Base-by-base conservation (phyloP, 2,888 invertebrate species). In the Ectropis crepuscularia region DNA sequence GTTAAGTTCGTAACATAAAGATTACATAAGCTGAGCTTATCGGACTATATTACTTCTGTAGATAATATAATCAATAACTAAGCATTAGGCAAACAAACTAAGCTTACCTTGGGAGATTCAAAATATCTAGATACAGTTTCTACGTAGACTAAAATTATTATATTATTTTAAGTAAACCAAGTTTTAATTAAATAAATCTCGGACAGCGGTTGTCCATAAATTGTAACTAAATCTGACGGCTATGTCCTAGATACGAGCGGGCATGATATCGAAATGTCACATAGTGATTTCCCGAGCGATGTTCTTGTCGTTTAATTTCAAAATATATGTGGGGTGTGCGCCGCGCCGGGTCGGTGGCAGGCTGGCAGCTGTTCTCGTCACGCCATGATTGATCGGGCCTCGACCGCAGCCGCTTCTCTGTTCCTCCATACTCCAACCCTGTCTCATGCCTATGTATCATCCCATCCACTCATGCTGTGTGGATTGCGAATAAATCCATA, bases 371-470 rank as follows among this genome's bases (percentile, higher is more conserved):
- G 80, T 63, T 70, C 64, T 68, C 72, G 78, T 71, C 76, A 72
- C 58, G 65, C 65, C 74, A 76, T 81, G 82, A 82, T 82, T 81
- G 81, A 82, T 82, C 75, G 76, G 73, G 67, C 65, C 67, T 71
- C 72, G 65, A 70, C 73, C 74, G 68, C 76, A 70, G 68, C 72
- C 79, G 65, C 64, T 65, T 62, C 67, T 47, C 55, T 50, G 53
- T 42, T 45, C 5, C 50, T 51, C 60, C 42, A 58, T 59, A 62
- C 68, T 60, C 48, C 49, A 63, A 51, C 45, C 55, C 59, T 54
- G 51, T 57, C 55, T 61, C 43, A 54, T 46, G 53, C 49, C 48
- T 60, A 57, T 59, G 41, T 63, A 57, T 54, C 53, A 38, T 54
- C 41, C 57, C 57, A 41, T 42, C 39, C 49, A 51, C 46, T 47